Base-by-base conservation (phyloP, 2,888 invertebrate genomes). In the Buathra laborator region DNA sequence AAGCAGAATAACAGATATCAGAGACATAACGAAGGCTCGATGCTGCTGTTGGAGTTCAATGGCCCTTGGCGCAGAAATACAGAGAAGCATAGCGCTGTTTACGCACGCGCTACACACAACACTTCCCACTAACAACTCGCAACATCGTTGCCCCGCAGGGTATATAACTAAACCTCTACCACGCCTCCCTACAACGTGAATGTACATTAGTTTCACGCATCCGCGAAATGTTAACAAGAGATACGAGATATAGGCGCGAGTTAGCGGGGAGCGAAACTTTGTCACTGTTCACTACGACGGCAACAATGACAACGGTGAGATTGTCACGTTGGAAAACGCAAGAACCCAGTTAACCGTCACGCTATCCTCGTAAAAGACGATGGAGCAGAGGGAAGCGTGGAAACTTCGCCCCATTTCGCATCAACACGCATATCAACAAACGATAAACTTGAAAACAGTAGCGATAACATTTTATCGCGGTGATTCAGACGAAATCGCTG, bases 221-320 rank as follows among this genome's bases (percentile, higher is more conserved):
- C 46, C 67, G 59, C 59, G 81, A 81, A 81, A 81, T 68, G 29
- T 48, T 59, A 75, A 75, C 75, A 51, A 51, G 46, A 70, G 43
- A 76, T 46, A 70, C 19, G 51, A 44, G 68, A 70, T 64, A 80
- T 37, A 37, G 37, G 37, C 37, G 67, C 10, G 43, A 43, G 62
- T n/a, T 24, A 37, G 10, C 16, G 24, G 12, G 7, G 51, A 24
- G 16, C 51, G 68, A 59, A 51, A 75, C 62, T 62, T 70, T 51
- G 29, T 70, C 6, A 51, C 51, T 53, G 24, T 7, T 53, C 37
- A 37, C 37, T 46, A 1, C 59, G 62, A 14, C 44, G 37, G 16
- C 10, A 37, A 29, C 53, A 53, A 75, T 68, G 37, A 62, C 37
- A 37, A 68, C 59, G 43, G 51, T 2, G 53, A 51, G 19, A 71